Base-by-base conservation (phyloP, 2,113 vertebrate genomes). In the Rissa tridactyla region DNA sequence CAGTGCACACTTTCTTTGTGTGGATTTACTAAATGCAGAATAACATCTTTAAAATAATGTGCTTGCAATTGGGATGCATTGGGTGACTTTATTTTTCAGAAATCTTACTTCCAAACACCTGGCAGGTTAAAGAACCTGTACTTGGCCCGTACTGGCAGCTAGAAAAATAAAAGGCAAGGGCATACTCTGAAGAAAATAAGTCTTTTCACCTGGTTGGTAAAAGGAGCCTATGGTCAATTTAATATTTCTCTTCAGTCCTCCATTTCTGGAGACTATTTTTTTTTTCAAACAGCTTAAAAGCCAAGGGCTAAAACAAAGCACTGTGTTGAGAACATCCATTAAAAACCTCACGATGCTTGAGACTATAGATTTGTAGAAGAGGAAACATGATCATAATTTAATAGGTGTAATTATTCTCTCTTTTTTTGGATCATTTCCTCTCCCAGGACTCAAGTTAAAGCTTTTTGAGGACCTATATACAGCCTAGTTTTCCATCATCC, bases 1-100 rank as follows among this genome's bases (percentile, higher is more conserved):
- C 11, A 46, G 7, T 15, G 9, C 0, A 0, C 27, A 12, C 6
- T 61, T 54, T 68, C 13, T 32, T 75, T 23, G 5, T 7, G 15
- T 22, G 21, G 14, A 34, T 60, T 47, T 52, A 32, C 16, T 69
- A 30, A 86, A 70, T 46, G 19, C 5, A 9, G 30, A 60, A 38
- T 10, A 60, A 11, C 2, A 25, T 17, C 7, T 82, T 87, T 27
- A 61, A 85, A 71, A 72, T n/a, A 79, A 82, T 2, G 10, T 51
- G 3, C 6, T 79, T n/a, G 15, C 34, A 42, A 10, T 1, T 55
- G 27, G 49, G 12, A 61, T 65, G 30, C 4, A 64, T 46, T 32
- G 15, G 3, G 4, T n/a, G 32, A 65, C 15, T 47, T 60, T 10
- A 19, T 57, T 93, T 82, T 92, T 85, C 66, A 85, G 57, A 88